Percentiles rank a stretch among this genome's conserved stretches.
Evolutionary conservation across 2,113 vertebrate species (phyloP).

Genomic region (Benthochromis sp.): DNA sequence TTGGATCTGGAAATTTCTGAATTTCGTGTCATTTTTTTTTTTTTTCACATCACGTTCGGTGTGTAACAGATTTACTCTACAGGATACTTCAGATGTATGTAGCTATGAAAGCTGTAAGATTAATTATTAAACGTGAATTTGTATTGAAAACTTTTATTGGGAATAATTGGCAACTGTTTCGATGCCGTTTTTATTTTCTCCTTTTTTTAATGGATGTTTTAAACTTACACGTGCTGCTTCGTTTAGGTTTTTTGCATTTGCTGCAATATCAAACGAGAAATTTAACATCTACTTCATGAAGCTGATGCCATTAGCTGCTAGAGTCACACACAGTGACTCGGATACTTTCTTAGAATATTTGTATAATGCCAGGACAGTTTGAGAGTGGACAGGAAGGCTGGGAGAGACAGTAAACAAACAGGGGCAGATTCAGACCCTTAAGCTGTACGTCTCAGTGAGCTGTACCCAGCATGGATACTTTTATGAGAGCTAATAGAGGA

Average conservation of each 20-base stretch:
- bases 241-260: background rate
- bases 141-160: background rate
- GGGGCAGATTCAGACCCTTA: background rate
- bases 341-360: background rate
- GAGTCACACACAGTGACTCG: rapidly evolving
- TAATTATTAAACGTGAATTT: background rate
- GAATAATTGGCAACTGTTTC: background rate
- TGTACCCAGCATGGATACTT: background rate
- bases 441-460: rapidly evolving
- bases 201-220: background rate
- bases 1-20: background rate
- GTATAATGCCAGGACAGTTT: rapidly evolving
- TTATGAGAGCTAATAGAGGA: background rate
- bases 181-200: background rate
- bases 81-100: background rate
- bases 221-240: background rate
- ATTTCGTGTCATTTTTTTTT: rapidly evolving
- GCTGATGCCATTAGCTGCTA: rapidly evolving
- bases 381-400: background rate
- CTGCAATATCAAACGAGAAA: background rate
- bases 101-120: rapidly evolving
- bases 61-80: background rate
- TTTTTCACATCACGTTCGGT: rapidly evolving
- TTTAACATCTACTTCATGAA: background rate
- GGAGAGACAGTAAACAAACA: rapidly evolving